Conservation (phyloP, 2,888 invertebrate genomes). For the Volucella inanis region DNA sequence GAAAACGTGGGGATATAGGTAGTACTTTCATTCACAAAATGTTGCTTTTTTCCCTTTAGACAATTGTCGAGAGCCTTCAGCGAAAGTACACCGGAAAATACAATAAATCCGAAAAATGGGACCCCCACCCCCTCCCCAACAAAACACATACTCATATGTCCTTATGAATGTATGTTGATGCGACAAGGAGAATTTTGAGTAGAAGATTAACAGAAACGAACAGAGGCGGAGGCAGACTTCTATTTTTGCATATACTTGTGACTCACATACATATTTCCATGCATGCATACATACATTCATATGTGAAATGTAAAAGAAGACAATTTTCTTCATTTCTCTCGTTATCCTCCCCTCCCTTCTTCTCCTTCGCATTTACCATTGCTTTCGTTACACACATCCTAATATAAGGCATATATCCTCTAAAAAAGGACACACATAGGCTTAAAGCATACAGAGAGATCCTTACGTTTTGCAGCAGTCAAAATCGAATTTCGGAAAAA, state of each 20-base stretch:
- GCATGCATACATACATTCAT: conserved; percentile 5
- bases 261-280: too few relatives aligned
- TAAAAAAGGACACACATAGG: conserved; percentile 58
- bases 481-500: conserved; percentile 71
- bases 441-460: conserved; percentile 57
- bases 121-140: background rate
- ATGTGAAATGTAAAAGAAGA: conserved; percentile 64
- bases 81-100: conserved; percentile 37
- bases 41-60: background rate
- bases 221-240: too few relatives aligned
- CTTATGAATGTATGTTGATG: too few relatives aligned
- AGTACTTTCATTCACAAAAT: conserved; percentile 48
- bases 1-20: background rate
- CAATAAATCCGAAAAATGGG: conserved; percentile 34
- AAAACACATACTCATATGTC: background rate
- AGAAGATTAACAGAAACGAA: too few relatives aligned
- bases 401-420: conserved; percentile 41
- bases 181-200: too few relatives aligned
- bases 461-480: conserved; percentile 64
- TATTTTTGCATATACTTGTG: too few relatives aligned
- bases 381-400: conserved; percentile 37
- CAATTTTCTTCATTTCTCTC: conserved; percentile 68
- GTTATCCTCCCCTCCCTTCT: background rate
- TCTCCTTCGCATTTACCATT: conserved; percentile 3
- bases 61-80: background rate